Conservation (phyloP, 2,113 vertebrate species). For the Alligator sinensis region DNA sequence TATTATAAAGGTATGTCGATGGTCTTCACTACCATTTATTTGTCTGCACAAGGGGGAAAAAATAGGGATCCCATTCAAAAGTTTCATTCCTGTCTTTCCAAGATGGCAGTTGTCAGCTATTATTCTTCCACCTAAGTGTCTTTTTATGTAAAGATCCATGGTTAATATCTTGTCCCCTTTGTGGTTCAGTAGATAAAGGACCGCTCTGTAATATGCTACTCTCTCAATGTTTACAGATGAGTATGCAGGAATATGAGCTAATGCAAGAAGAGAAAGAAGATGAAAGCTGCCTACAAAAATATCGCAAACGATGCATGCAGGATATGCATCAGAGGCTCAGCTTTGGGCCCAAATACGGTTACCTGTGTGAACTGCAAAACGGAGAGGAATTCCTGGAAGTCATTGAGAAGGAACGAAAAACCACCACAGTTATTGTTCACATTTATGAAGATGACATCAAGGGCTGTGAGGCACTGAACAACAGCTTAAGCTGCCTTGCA, state of each 20-base stretch:
- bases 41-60: neutral
- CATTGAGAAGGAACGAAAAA: slow-evolving; percentile 92
- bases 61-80: neutral
- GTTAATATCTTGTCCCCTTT: neutral
- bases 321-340: slow-evolving; percentile 96
- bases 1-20: neutral
- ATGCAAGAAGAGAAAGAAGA: slow-evolving; percentile 90
- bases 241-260: slow-evolving; percentile 93
- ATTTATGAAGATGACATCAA: slow-evolving; percentile 89
- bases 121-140: neutral
- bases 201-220: neutral
- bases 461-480: slow-evolving; percentile 91
- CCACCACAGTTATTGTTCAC: slow-evolving; percentile 91
- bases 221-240: slow-evolving; percentile 84
- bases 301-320: slow-evolving; percentile 94
- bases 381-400: slow-evolving; percentile 94
- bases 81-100: neutral
- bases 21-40: neutral
- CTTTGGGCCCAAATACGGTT: slow-evolving; percentile 91
- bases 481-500: slow-evolving; percentile 89
- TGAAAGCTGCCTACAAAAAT: slow-evolving; percentile 90
- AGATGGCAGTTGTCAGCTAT: neutral
- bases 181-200: fast-evolving
- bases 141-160: fast-evolving
- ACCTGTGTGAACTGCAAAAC: slow-evolving; percentile 87